Conservation (phyloP, 2,113 vertebrate species). For the Ciconia boyciana region DNA sequence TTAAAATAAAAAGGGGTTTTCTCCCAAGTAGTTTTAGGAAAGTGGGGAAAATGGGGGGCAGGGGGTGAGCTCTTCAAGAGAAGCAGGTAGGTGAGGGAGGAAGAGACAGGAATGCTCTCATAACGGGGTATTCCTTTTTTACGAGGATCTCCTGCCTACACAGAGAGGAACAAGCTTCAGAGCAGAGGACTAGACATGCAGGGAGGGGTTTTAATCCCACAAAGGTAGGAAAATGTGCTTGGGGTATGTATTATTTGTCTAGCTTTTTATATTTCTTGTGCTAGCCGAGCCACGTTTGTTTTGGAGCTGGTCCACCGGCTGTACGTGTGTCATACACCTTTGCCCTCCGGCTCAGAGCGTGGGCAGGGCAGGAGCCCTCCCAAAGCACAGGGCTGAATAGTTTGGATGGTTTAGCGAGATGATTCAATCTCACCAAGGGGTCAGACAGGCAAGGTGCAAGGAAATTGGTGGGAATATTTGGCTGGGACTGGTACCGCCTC, state of each 20-base stretch:
- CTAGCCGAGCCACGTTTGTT: neutral
- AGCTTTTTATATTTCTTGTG: neutral
- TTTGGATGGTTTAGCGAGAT: neutral
- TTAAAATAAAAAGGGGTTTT: neutral
- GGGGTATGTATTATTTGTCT: neutral
- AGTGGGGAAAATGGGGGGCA: neutral
- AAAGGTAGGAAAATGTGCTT: neutral
- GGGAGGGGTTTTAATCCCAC: neutral
- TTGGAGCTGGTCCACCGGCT: neutral
- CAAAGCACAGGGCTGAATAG: neutral
- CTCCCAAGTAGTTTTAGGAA: neutral
- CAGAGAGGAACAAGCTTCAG: neutral
- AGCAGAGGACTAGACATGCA: neutral
- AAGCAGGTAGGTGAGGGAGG: neutral
- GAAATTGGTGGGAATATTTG: neutral
- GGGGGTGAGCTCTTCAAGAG: neutral
- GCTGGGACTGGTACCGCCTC: fast-evolving
- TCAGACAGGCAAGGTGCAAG: neutral
- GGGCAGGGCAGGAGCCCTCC: neutral
- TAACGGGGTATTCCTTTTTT: neutral
- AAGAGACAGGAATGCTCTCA: neutral
- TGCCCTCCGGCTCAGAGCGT: neutral
- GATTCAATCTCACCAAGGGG: neutral
- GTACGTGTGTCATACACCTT: neutral
- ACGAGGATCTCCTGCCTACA: neutral